Evolutionary conservation across 2,797 vertebrate genomes (phyloP), one percentile per base, ranked within the genome.

Genomic region (Pseudocheirus occidentalis): DNA sequence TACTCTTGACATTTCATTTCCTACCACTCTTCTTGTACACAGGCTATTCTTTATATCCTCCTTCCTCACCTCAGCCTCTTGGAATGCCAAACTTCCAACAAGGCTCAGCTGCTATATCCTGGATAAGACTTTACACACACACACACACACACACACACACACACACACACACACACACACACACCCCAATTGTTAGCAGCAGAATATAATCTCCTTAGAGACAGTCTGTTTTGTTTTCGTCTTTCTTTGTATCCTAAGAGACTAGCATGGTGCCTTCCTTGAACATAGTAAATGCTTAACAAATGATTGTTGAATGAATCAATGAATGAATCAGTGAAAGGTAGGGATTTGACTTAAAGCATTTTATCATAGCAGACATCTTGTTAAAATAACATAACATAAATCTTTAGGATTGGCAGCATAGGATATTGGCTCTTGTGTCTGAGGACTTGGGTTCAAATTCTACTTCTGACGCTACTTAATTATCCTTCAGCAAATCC

Each of bases 171-270:
- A 62, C 59, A 62, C 59, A n/a, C 62, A 66, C 5, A n/a, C 59
- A n/a, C 62, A 66, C 5, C 7, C 59, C 29, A 66, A n/a, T 40
- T 73, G 34, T 73, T 21, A 73, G 5, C 16, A 62, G 4, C 90
- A 90, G 34, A 94, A 91, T 54, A 93, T n/a, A 92, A 95, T 81
- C 24, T 90, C 90, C 89, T 11, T 52, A 40, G 50, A 87, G 5
- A 62, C 11, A 11, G 18, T 57, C 46, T 52, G 0, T 21, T 27
- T 54, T 31, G 90, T 2, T 94, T 81, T 92, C 50, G 62, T 96
- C 93, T 27, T 29, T 92, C 10, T 21, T 55, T 53, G 29, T 91
- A 93, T 29, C 53, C 10, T 46, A 58, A 91, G 90, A 40, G 5
- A 40, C 62, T 73, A 40, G 34, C 34, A 73, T 2, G n/a, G 16